phyloP scores from a whole-genome alignment of 2,888 invertebrate genomes.

The Hypomecis atomaria region DNA sequence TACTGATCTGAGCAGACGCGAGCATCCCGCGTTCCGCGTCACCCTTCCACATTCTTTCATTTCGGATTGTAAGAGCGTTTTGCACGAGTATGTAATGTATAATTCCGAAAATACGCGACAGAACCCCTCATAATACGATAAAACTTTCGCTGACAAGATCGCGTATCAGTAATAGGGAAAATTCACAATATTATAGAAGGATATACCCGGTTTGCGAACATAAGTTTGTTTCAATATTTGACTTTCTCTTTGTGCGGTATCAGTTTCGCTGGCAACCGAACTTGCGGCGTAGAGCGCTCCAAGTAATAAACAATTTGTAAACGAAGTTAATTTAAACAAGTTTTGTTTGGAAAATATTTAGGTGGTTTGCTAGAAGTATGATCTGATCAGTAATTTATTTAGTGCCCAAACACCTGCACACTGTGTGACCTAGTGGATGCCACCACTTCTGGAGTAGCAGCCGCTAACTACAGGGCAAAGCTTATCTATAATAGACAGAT shows the following conservation, averaged over 20 bases:
- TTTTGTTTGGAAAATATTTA: no score
- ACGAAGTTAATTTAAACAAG: not conserved
- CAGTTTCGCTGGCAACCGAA: not conserved
- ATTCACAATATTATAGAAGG: slow-evolving; percentile 14
- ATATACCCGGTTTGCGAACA: slow-evolving; percentile 4
- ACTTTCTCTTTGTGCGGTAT: slow-evolving; percentile 7
- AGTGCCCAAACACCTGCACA: no score
- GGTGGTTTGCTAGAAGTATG: no score
- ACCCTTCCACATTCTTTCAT: slow-evolving; percentile 1
- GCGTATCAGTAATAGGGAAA: slow-evolving; percentile 15
- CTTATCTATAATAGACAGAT: no score
- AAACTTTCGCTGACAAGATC: slow-evolving; percentile 16
- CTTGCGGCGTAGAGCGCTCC: not conserved
- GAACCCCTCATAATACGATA: slow-evolving; percentile 14
- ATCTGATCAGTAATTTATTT: no score
- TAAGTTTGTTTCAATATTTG: slow-evolving; percentile 16
- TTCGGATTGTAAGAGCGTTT: slow-evolving; percentile 3
- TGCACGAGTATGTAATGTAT: slow-evolving; percentile 9
- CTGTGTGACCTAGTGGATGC: no score
- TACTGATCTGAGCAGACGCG: not conserved
- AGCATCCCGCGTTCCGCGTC: not conserved
- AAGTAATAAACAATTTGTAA: not conserved
- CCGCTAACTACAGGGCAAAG: no score
- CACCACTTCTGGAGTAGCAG: no score
- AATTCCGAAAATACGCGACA: slow-evolving; percentile 11